Evolutionary conservation across 2,797 vertebrate species (phyloP), one percentile per base, ranked within the genome.

Genomic region (Crenuchus spilurus): DNA sequence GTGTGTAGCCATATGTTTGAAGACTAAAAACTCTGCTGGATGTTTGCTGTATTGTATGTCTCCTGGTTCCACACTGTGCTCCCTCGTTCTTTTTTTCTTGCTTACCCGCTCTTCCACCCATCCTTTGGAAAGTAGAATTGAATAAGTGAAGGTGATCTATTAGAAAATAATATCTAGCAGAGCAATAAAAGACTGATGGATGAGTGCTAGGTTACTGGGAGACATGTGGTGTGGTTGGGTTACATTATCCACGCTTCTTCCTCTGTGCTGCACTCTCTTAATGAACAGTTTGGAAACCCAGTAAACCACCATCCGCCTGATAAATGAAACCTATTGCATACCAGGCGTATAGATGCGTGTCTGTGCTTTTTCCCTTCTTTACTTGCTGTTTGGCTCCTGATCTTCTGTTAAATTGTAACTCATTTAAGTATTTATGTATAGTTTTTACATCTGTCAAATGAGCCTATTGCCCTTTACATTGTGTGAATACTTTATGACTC

Each of bases 131-230:
- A 70, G 30, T 54, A 62, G 31, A 46, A 16, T 76, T 70, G 70
- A 76, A 77, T 62, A 71, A 54, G 70, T 69, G n/a, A 72, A 72
- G 49, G 20, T 68, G 75, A 72, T 82, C 55, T 58, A 77, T 82
- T 77, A 8, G 33, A 71, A 77, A 77, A 30, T 67, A 74, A 76
- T 58, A 48, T 18, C 54, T 79, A 46, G 41, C 49, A 55, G 68
- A 35, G 70, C 49, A 58, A 76, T 76, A 76, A 76, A 79, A 64
- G 14, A 9, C 41, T 79, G 74, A 82, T 44, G 57, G 49, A 82
- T 22, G 74, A 71, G 60, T 35, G 30, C 37, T 39, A 49, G 67
- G 58, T 77, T 71, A 57, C 67, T 31, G 24, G 35, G 76, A 76
- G 80, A 76, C 55, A 6, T 75, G 70, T 35, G 48, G 70, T 76